Base-by-base conservation (phyloP, 1,140 invertebrate genomes). In the Drosophila hydei region DNA sequence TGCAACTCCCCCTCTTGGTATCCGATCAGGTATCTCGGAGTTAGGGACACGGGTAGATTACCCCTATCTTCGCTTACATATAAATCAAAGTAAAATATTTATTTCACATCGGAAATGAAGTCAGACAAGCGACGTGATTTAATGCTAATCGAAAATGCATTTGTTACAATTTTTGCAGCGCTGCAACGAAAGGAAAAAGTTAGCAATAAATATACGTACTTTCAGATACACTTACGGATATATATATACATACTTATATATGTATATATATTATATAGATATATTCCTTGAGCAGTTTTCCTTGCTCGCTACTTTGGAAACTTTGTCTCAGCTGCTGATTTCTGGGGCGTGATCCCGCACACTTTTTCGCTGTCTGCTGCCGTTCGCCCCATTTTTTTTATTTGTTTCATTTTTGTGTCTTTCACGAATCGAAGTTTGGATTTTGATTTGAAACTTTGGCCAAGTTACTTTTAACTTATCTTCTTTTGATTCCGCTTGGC, bases 141-240 rank as follows among this genome's bases (percentile, higher is more conserved):
- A 85, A 74, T 71, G 83, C 81, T 81, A 80, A 85, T 85, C 81
- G 77, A 85, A 85, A 85, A 77, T 87, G 77, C 77, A 85, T 85
- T 87, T 80, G 77, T 84, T 87, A 68, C 69, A 63, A 63, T 48
- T 62, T 73, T 52, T 60, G 51, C n/a, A n/a, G n/a, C 60, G 63
- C 70, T 64, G 47, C 12, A 25, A 30, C 8, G 54, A n/a, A 47
- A 40, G 12, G 40, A 25, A 38, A 18, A 47, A 27, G 0, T 16
- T 18, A 38, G 70, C 43, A 58, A 50, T 27, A 70, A 67, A 73
- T 48, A 54, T 19, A 43, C 18, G 19, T 56, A 42, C 38, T 12
- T 12, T 45, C 43, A 43, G 12, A 38, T 38, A 50, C 42, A 47
- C 43, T 27, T 14, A 25, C 6, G 9, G 30, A 52, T n/a, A 36